A percentile compares a stretch with the other conserved stretches of the same genome.
Evolutionary conservation across 2,888 invertebrate genomes (phyloP).

Genomic region (Caenorhabditis auriculariae): DNA sequence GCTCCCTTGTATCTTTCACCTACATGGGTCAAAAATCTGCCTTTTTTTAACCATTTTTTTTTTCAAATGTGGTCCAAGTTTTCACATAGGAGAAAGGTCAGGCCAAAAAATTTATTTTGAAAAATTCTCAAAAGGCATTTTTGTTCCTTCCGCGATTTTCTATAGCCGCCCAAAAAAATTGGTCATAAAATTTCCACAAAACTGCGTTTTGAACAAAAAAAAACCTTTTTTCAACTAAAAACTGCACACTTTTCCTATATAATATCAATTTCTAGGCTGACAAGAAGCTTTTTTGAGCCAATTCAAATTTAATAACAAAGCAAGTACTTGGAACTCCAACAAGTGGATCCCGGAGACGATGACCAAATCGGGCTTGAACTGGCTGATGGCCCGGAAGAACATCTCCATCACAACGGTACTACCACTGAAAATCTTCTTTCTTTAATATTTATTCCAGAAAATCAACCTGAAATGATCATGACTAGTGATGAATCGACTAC

Average conservation of each 20-base stretch:
- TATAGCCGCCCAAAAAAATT: no score
- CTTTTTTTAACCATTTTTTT: no score
- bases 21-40: no score
- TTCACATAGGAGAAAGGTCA: no score
- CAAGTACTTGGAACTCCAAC: conserved; percentile 65
- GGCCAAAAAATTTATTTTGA: no score
- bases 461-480: conserved; percentile 65
- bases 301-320: no score
- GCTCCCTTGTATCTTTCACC: no score
- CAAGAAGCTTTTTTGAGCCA: no score
- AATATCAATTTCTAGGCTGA: not conserved
- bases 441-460: not conserved
- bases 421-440: conserved; percentile 46
- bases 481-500: conserved; percentile 66
- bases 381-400: conserved; percentile 64
- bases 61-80: no score
- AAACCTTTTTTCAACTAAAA: not conserved
- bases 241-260: not conserved
- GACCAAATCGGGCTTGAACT: conserved; percentile 65
- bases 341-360: conserved; percentile 66
- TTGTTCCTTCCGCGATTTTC: no score
- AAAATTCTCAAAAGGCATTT: no score
- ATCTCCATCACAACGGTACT: conserved; percentile 63
- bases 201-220: not conserved
- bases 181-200: no score